A percentile compares a stretch with the other conserved stretches of the same genome.
phyloP scores from a whole-genome alignment of 2,888 invertebrate genomes.

The Theretra japonica region DNA sequence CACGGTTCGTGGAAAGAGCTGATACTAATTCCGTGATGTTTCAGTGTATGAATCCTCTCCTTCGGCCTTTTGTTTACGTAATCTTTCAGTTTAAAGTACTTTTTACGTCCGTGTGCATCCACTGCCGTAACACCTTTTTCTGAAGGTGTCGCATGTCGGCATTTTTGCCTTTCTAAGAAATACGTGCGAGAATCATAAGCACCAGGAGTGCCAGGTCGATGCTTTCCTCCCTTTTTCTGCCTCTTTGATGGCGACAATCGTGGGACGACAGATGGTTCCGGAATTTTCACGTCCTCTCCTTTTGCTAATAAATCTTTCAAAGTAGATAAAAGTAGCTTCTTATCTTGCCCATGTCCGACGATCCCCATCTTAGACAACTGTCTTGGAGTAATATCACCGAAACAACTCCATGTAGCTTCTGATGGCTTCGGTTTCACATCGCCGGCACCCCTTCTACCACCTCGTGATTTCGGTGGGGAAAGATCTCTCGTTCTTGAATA shows the following conservation, averaged over 20 bases:
- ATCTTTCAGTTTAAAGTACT: conserved; percentile 63
- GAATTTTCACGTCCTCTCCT: conserved; percentile 65
- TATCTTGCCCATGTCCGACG: conserved; percentile 74
- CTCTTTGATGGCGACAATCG: conserved; percentile 45
- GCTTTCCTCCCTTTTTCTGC: conserved; percentile 36
- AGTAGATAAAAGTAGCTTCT: conserved; percentile 59
- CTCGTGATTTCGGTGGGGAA: conserved; percentile 38
- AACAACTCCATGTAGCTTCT: conserved; percentile 71
- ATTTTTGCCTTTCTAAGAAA: conserved; percentile 52
- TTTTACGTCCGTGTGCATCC: conserved; percentile 64
- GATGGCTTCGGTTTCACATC: conserved; percentile 54
- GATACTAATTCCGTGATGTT: conserved; percentile 66
- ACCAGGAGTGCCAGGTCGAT: conserved; percentile 25
- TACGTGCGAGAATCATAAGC: conserved; percentile 35
- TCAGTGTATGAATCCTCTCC: conserved; percentile 56
- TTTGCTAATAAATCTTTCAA: conserved; percentile 61
- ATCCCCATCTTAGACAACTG: conserved; percentile 71
- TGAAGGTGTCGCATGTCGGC: conserved; percentile 65
- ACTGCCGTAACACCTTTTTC: conserved; percentile 68
- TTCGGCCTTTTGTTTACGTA: conserved; percentile 59
- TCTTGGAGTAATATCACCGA: conserved; percentile 66
- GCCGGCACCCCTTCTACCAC: conserved; percentile 37
- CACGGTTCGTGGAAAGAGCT: conserved; percentile 77
- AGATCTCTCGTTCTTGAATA: conserved; percentile 53
- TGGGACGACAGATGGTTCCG: conserved; percentile 56